Evolutionary conservation across 2,113 vertebrate genomes (phyloP).

Genomic region (Vulpes lagopus): DNA sequence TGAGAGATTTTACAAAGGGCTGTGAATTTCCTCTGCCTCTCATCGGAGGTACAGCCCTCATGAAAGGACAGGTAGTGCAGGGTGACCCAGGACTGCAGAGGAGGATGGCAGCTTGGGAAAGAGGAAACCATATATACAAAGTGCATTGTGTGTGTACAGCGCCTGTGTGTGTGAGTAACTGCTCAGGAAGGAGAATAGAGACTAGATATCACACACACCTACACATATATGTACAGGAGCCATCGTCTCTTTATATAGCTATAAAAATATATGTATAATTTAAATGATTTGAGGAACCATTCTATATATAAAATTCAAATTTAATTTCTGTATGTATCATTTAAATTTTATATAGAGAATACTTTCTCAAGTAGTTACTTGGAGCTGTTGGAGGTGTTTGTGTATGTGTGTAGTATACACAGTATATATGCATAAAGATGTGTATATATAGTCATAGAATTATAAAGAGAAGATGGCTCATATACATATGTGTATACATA

Average conservation of each 20-base stretch:
- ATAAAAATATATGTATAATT: neutral
- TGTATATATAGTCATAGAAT: neutral
- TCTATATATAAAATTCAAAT: conserved; percentile 4
- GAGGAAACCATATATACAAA: neutral
- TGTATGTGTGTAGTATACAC: neutral
- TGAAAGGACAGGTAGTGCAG: neutral
- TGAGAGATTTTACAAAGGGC: conserved; percentile 48
- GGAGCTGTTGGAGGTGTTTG: neutral
- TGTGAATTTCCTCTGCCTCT: neutral
- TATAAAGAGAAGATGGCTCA: neutral
- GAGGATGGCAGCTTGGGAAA: neutral
- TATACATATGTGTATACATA: too few species aligned
- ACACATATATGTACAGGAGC: neutral
- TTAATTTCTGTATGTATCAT: neutral
- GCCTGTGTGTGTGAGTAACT: neutral
- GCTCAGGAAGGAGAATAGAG: neutral
- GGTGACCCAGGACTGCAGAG: neutral
- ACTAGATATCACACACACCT: neutral
- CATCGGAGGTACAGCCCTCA: neutral
- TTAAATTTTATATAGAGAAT: neutral
- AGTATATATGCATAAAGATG: neutral
- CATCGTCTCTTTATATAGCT: neutral
- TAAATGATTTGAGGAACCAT: neutral
- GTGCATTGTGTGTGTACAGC: neutral
- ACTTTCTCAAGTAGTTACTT: neutral